phyloP scores from a whole-genome alignment of 2,113 vertebrate species.

The Syrrhaptes paradoxus region DNA sequence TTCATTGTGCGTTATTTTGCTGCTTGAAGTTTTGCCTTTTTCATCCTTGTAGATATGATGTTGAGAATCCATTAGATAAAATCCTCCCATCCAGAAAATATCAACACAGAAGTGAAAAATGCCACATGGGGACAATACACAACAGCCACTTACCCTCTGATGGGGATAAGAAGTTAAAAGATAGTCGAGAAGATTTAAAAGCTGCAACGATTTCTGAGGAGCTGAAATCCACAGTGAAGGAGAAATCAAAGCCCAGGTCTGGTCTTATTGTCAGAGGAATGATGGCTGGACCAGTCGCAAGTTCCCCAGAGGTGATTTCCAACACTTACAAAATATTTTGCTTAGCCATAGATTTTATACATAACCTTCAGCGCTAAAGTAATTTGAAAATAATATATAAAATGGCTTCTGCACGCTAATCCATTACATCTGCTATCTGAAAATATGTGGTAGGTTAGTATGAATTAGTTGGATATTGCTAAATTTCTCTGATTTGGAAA shows the following conservation, averaged over 20 bases:
- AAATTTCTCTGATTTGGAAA: background rate
- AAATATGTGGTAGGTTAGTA: background rate
- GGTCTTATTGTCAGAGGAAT: slow-evolving; percentile 80
- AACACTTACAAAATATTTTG: background rate
- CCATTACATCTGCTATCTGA: background rate
- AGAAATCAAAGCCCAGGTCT: slow-evolving; percentile 72
- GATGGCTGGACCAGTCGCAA: slow-evolving; percentile 82
- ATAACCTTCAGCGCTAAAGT: background rate
- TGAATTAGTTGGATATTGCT: background rate
- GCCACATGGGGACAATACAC: background rate
- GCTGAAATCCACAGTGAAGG: slow-evolving; percentile 50
- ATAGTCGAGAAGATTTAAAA: slow-evolving; percentile 26
- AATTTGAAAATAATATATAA: background rate
- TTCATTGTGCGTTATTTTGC: background rate
- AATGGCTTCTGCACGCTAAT: background rate
- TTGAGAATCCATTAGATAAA: slow-evolving; percentile 26
- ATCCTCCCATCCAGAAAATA: slow-evolving; percentile 40
- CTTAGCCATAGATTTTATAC: background rate
- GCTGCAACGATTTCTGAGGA: slow-evolving; percentile 17
- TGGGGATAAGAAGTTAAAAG: slow-evolving; percentile 42
- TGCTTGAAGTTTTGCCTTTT: background rate
- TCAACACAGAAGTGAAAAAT: slow-evolving; percentile 32
- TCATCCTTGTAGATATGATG: slow-evolving; percentile 59
- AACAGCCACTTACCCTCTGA: background rate
- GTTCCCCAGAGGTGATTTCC: slow-evolving; percentile 76